Percentiles rank a stretch among this genome's conserved stretches.
phyloP scores from a whole-genome alignment of 1,140 invertebrate genomes.

The Bombyx mori region DNA sequence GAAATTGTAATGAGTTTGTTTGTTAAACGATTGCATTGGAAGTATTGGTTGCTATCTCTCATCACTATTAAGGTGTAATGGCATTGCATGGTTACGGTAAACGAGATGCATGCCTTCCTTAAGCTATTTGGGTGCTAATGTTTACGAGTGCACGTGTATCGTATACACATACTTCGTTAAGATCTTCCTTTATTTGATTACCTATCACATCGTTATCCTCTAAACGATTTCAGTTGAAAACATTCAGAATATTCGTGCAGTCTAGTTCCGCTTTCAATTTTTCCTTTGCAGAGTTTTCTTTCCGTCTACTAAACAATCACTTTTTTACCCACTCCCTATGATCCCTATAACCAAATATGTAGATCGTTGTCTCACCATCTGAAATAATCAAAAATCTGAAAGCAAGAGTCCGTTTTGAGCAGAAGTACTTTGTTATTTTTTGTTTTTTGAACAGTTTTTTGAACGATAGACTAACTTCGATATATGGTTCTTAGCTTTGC shows the following conservation, averaged over 20 bases:
- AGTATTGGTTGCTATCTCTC: slow-evolving; percentile 16
- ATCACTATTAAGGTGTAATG: slow-evolving; percentile 9
- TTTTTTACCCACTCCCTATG: no score
- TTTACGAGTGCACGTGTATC: slow-evolving; percentile 9
- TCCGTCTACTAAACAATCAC: no score
- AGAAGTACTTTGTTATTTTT: no score
- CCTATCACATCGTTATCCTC: slow-evolving; percentile 8
- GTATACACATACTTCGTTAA: slow-evolving; percentile 7
- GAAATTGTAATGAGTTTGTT: slow-evolving; percentile 5
- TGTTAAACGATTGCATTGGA: slow-evolving; percentile 5
- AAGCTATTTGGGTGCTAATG: slow-evolving; percentile 1
- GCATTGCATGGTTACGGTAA: slow-evolving; percentile 9
- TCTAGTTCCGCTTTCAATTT: no score
- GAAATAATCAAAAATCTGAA: neutral
- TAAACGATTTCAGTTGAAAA: slow-evolving; percentile 2
- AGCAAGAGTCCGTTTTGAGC: neutral
- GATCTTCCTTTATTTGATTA: slow-evolving; percentile 5
- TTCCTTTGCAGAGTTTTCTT: no score
- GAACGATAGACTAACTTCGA: no score
- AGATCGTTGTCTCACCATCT: no score
- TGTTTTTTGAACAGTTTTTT: no score
- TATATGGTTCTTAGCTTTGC: no score
- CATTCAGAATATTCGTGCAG: slow-evolving; percentile 6
- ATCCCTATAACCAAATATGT: no score
- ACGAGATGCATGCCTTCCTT: slow-evolving; percentile 1